Percentiles rank a stretch among this genome's conserved stretches.
These are phyloP conservation scores for Siderastrea siderea DNA, from an alignment of 92 coral and sea anemone genomes.

Conservation along the genomic window DNA sequence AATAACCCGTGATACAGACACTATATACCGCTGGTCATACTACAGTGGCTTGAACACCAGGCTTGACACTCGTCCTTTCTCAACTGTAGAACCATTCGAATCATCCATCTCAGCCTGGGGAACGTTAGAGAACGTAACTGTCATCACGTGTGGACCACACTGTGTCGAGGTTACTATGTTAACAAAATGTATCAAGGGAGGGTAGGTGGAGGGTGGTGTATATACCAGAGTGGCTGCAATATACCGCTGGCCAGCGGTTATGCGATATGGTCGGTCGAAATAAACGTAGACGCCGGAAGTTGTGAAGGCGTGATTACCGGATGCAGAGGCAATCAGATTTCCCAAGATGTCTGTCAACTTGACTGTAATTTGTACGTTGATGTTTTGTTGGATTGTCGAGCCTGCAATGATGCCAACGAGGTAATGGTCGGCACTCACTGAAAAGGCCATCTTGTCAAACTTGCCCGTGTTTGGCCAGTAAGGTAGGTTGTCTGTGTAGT, in stretches of 20 bases:
- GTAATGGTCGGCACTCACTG: background rate
- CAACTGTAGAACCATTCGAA: slow-evolving; percentile 10
- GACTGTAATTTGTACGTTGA: background rate
- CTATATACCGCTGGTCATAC: background rate
- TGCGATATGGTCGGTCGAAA: slow-evolving; percentile 9
- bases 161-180: background rate
- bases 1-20: no score
- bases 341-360: slow-evolving; percentile 1
- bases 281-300: background rate
- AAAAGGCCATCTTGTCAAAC: slow-evolving; percentile 26
- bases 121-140: background rate
- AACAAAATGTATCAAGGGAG: background rate
- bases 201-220: background rate
- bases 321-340: background rate
- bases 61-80: slow-evolving; percentile 1
- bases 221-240: slow-evolving; percentile 19
- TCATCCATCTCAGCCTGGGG: background rate
- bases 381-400: background rate
- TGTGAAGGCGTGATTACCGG: background rate
- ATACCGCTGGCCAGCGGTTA: slow-evolving; percentile 25
- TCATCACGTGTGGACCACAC: background rate
- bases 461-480: slow-evolving; percentile 23
- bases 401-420: background rate
- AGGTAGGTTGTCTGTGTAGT: background rate
- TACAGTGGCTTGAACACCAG: background rate